phyloP scores from a whole-genome alignment of 1,140 invertebrate species.

The Brachionus sp. region DNA sequence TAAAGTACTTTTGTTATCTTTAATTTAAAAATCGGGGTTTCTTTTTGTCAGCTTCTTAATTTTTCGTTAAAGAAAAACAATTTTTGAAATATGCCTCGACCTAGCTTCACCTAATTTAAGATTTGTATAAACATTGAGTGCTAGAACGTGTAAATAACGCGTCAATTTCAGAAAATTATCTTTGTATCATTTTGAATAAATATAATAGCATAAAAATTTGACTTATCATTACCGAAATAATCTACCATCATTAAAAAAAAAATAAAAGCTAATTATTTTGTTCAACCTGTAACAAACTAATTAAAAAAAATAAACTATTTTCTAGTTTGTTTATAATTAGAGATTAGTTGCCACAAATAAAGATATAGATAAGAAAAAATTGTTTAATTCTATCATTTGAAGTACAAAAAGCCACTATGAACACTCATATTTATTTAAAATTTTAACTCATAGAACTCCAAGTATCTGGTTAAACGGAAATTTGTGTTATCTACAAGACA shows the following conservation, averaged over 20 bases:
- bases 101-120: not conserved
- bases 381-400: not conserved
- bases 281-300: not conserved
- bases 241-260: not conserved
- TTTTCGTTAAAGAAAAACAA: not conserved
- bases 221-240: not conserved
- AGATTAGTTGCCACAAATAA: not conserved
- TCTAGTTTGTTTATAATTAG: not conserved
- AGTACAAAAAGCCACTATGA: not conserved
- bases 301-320: not conserved
- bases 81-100: not conserved
- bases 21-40: not conserved
- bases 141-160: not conserved
- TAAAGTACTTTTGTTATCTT: not conserved
- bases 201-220: not conserved
- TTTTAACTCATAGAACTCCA: not conserved
- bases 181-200: not conserved
- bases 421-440: not conserved
- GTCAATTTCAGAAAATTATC: not conserved
- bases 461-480: not conserved
- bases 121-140: not conserved
- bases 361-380: not conserved
- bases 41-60: slow-evolving; percentile 8
- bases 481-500: not conserved
- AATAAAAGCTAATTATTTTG: not conserved